These are phyloP conservation scores for Carcharodon carcharias DNA, from an alignment of 2,797 vertebrate species.

Conservation along the genomic window DNA sequence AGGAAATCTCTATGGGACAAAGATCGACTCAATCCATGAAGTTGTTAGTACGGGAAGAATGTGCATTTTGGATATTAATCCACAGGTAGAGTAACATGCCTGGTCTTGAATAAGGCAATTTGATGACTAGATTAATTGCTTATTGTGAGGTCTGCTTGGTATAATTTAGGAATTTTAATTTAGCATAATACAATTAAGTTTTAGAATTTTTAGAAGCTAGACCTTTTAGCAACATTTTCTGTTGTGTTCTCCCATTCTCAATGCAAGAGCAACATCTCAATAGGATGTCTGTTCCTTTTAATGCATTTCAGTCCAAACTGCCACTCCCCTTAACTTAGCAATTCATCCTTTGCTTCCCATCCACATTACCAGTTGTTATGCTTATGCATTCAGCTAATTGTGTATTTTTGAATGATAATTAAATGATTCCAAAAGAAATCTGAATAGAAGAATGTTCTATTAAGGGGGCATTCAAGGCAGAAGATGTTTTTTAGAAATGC, in stretches of 20 bases:
- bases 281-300: neutral
- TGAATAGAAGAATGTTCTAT: neutral
- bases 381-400: neutral
- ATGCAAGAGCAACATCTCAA: neutral
- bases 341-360: neutral
- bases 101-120: neutral
- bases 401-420: neutral
- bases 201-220: neutral
- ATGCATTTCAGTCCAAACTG: neutral
- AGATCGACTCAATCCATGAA: conserved; percentile 93
- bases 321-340: neutral
- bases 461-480: neutral
- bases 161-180: neutral
- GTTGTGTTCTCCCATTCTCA: neutral
- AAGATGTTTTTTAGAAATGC: neutral
- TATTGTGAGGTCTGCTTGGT: neutral
- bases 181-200: neutral
- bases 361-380: neutral
- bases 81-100: conserved; percentile 66
- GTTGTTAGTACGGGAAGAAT: conserved; percentile 80
- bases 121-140: neutral
- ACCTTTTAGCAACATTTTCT: neutral
- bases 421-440: neutral
- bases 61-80: conserved; percentile 95
- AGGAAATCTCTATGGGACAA: conserved; percentile 94